These are phyloP conservation scores for Lithophane leautieri DNA, from an alignment of 2,888 invertebrate genomes.

Conservation along the genomic window DNA sequence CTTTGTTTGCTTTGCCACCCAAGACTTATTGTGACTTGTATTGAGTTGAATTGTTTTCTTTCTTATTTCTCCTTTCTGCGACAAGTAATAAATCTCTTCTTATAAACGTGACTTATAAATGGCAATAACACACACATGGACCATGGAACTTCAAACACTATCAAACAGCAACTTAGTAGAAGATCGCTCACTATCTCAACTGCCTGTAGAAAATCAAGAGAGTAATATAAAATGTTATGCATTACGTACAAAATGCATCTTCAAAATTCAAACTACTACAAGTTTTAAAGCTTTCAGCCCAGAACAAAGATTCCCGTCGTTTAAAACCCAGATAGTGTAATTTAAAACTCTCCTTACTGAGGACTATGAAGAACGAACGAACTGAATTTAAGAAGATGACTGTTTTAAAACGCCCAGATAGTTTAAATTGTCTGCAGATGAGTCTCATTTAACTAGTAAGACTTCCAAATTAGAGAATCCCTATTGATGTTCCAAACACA, in stretches of 20 bases:
- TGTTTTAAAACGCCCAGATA: constrained; percentile 38
- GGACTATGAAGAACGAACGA: constrained; percentile 29
- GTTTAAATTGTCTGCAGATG: constrained; percentile 52
- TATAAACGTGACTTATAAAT: neutral
- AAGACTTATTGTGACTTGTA: neutral
- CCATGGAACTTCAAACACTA: neutral
- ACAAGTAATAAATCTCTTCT: neutral
- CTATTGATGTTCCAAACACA: constrained; percentile 50
- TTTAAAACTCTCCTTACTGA: constrained; percentile 51
- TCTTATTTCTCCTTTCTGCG: neutral
- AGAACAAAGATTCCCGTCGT: constrained; percentile 37
- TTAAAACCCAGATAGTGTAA: constrained; percentile 45
- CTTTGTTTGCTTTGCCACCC: constrained; percentile 24
- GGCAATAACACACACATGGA: neutral
- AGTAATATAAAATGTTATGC: neutral
- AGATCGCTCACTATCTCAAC: neutral
- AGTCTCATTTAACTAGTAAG: constrained; percentile 23
- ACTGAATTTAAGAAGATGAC: constrained; percentile 51
- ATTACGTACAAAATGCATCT: constrained; percentile 23
- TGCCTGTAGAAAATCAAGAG: constrained; percentile 3
- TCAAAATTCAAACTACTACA: constrained; percentile 27
- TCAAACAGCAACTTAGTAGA: neutral
- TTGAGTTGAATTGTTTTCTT: neutral
- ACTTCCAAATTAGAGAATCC: constrained; percentile 12
- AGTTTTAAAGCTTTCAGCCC: constrained; percentile 33